Conservation (phyloP, 2,888 invertebrate genomes). For the Caenorhabditis sinica region DNA sequence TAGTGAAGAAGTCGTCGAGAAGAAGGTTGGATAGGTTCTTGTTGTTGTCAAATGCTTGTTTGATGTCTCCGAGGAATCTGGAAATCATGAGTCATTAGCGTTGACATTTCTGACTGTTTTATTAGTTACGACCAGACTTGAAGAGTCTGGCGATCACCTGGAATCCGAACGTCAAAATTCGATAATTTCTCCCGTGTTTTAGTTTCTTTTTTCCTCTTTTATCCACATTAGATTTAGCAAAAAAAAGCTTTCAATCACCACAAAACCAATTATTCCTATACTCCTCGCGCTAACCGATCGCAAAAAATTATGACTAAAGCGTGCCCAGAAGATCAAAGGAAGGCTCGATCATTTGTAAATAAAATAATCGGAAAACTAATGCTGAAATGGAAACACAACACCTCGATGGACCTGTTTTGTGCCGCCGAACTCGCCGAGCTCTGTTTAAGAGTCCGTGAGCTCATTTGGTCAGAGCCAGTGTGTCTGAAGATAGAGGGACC, state of each 20-base stretch:
- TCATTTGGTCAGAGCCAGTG: constrained; percentile 75
- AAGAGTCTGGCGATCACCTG: too few species aligned
- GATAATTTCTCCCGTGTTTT: too few species aligned
- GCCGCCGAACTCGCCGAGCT: constrained; percentile 77
- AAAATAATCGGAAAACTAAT: constrained; percentile 55
- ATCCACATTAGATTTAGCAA: too few species aligned
- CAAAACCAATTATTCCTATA: background rate
- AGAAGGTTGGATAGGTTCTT: constrained; percentile 92
- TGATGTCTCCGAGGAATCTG: constrained; percentile 91
- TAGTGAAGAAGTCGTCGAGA: constrained; percentile 94
- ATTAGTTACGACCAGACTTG: too few species aligned
- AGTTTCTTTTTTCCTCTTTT: too few species aligned
- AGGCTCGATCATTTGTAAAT: constrained; percentile 39
- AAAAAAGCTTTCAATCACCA: background rate
- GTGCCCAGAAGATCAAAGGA: constrained; percentile 17
- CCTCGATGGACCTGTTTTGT: constrained; percentile 70
- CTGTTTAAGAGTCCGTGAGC: constrained; percentile 75
- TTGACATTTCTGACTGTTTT: too few species aligned
- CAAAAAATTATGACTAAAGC: constrained; percentile 23
- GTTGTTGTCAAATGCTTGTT: constrained; percentile 94
- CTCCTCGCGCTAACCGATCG: background rate
- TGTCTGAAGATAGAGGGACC: constrained; percentile 85
- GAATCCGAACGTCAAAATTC: too few species aligned
- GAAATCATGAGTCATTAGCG: background rate
- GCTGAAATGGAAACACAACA: constrained; percentile 50